Percentiles rank a stretch among this genome's conserved stretches.
phyloP scores from a whole-genome alignment of 2,797 vertebrate species.

The Acrossocheilus wenchowensis region DNA sequence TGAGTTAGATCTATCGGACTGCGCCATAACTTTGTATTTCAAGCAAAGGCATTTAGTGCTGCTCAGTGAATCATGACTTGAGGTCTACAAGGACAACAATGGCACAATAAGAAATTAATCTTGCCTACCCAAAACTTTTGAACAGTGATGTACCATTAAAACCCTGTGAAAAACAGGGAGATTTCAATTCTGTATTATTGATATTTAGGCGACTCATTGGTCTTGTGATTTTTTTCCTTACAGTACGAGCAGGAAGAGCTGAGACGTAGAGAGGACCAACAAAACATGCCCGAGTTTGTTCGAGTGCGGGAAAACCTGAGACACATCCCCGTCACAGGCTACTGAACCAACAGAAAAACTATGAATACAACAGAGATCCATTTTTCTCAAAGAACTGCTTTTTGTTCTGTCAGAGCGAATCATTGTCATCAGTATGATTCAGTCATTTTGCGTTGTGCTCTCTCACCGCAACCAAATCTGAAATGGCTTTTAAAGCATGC shows the following conservation, averaged over 20 bases:
- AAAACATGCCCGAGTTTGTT: slow-evolving; percentile 67
- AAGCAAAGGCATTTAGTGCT: not conserved
- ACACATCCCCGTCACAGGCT: slow-evolving; percentile 43
- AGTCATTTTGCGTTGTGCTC: not conserved
- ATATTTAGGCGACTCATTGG: not conserved
- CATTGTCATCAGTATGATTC: not conserved
- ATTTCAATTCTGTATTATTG: not conserved
- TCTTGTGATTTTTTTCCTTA: slow-evolving; percentile 42
- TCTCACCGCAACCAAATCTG: not conserved
- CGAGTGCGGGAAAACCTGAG: slow-evolving; percentile 65
- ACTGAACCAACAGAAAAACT: slow-evolving; percentile 4
- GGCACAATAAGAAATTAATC: not conserved
- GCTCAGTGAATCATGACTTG: not conserved
- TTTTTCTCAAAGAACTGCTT: not conserved
- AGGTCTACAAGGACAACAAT: not conserved
- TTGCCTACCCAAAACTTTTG: not conserved
- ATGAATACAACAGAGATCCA: not conserved
- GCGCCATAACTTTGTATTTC: not conserved
- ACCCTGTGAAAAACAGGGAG: not conserved
- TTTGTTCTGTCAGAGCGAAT: not conserved
- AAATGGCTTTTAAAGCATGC: not conserved
- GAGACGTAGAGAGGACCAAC: slow-evolving; percentile 49
- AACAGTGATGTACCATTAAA: not conserved
- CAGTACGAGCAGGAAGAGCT: slow-evolving; percentile 68
- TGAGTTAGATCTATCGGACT: too few species aligned